These are phyloP conservation scores for Thumatha senex DNA, from an alignment of 2,888 invertebrate species.

Conservation along the genomic window DNA sequence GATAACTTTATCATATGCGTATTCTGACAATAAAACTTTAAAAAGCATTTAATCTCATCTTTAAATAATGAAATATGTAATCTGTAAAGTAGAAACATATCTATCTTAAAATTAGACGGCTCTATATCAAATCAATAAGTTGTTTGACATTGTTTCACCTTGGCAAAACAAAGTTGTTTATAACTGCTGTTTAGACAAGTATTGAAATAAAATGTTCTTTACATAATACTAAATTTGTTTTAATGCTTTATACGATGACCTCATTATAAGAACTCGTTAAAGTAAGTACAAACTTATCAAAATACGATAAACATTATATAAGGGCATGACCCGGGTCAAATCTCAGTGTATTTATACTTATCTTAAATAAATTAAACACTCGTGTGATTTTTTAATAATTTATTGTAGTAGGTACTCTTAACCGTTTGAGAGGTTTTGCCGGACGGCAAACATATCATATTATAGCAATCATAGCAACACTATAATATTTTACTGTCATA, in stretches of 20 bases:
- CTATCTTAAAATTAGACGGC: too few relatives aligned
- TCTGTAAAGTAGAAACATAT: too few relatives aligned
- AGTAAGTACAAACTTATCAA: constrained; percentile 32
- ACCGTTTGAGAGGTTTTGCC: background rate
- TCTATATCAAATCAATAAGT: too few relatives aligned
- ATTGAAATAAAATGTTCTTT: constrained; percentile 46
- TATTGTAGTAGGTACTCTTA: background rate
- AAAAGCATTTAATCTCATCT: background rate
- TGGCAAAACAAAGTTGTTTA: background rate
- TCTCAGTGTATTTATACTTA: background rate
- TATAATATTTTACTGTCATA: background rate
- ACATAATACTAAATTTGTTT: constrained; percentile 28
- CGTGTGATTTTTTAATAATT: background rate
- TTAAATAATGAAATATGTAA: too few relatives aligned
- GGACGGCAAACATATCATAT: background rate
- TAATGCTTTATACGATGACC: constrained; percentile 26
- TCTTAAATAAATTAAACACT: background rate
- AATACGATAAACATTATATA: background rate
- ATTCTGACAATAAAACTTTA: constrained; percentile 45
- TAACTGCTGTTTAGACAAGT: constrained; percentile 30
- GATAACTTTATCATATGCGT: constrained; percentile 36
- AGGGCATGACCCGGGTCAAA: constrained; percentile 30
- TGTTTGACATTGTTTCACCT: too few relatives aligned
- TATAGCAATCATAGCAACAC: background rate
- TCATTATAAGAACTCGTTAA: constrained; percentile 18